Conservation (phyloP, 2,113 vertebrate species). For the Scomber japonicus region DNA sequence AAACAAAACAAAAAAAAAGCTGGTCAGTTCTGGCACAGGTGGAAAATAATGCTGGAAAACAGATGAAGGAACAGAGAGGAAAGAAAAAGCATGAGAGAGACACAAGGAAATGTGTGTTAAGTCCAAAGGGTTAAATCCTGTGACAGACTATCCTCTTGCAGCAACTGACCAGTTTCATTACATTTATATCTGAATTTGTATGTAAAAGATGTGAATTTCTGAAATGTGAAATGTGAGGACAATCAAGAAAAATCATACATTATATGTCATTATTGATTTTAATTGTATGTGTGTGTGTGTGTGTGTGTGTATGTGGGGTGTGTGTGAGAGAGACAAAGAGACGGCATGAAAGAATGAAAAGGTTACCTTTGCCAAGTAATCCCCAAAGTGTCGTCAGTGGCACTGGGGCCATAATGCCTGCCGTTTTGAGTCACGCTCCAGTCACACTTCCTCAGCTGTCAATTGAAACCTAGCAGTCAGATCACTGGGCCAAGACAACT, state of each 20-base stretch:
- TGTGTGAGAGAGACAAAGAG: conserved; percentile 80
- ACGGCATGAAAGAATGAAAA: conserved; percentile 97
- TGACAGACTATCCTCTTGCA: background rate
- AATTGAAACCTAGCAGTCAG: conserved; percentile 99
- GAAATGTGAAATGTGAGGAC: conserved; percentile 5
- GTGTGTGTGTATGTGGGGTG: conserved; percentile 47
- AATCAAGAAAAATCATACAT: conserved; percentile 38
- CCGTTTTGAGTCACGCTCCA: conserved; percentile 99
- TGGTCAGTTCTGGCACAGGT: background rate
- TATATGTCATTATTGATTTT: conserved; percentile 12
- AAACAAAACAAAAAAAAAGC: background rate
- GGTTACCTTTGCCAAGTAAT: conserved; percentile 99
- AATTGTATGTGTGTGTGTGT: conserved; percentile 37
- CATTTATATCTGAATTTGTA: conserved; percentile 13
- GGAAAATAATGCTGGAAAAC: background rate
- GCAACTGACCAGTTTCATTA: background rate
- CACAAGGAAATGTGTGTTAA: conserved; percentile 17
- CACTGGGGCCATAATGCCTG: conserved; percentile 99
- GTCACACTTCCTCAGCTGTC: conserved; percentile 99
- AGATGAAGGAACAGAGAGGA: background rate
- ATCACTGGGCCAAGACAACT: conserved; percentile 97
- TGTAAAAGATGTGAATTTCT: background rate
- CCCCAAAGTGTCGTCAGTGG: conserved; percentile 99
- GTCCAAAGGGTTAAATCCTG: conserved; percentile 28
- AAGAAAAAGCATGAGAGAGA: conserved; percentile 2